These are phyloP conservation scores for Molossus molossus DNA, from an alignment of 2,797 vertebrate species.

Conservation along the genomic window DNA sequence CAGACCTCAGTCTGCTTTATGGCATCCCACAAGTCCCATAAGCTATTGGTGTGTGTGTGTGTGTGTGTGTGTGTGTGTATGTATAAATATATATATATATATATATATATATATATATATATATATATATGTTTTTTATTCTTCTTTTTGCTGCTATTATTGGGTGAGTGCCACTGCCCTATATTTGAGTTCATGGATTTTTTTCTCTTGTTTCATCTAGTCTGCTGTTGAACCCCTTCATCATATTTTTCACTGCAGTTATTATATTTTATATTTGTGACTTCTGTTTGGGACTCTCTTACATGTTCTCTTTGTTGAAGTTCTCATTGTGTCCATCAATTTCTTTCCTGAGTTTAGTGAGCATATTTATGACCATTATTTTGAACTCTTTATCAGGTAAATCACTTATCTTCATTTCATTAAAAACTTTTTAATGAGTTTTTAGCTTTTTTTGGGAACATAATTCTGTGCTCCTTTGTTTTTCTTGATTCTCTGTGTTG, in stretches of 20 bases:
- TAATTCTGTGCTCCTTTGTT: neutral
- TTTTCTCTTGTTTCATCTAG: neutral
- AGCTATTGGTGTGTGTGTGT: neutral
- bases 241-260: neutral
- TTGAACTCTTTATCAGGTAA: conserved; percentile 9
- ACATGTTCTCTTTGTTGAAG: neutral
- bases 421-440: neutral
- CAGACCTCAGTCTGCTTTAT: neutral
- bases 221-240: neutral
- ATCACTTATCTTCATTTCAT: neutral
- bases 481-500: neutral
- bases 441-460: neutral
- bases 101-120: too few relatives aligned
- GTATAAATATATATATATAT: too few relatives aligned
- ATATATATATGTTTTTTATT: too few relatives aligned
- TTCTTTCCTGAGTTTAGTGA: neutral
- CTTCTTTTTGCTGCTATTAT: neutral
- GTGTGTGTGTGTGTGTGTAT: too few relatives aligned
- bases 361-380: conserved; percentile 26
- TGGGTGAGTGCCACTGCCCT: neutral
- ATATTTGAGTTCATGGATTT: neutral
- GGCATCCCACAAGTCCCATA: neutral
- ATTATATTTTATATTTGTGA: neutral
- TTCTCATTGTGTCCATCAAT: neutral
- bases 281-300: neutral